phyloP scores from a whole-genome alignment of 2,888 invertebrate genomes.

The Drosophila testacea region DNA sequence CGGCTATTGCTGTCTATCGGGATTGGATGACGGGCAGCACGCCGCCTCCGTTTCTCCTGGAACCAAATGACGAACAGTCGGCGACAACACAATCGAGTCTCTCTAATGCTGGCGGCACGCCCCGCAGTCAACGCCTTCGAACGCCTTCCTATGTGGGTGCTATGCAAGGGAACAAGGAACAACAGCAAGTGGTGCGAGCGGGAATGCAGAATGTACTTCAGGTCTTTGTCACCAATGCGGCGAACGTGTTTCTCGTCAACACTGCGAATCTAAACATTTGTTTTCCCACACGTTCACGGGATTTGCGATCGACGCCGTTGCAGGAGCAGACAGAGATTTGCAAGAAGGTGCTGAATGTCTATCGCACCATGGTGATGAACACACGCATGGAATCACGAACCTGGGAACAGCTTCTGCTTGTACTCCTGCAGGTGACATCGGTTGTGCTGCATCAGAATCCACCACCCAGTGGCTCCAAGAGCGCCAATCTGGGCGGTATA shows the following conservation, averaged over 20 bases:
- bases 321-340: constrained; percentile 98
- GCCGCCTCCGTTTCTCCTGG: constrained; percentile 92
- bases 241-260: constrained; percentile 94
- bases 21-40: constrained; percentile 96
- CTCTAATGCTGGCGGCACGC: constrained; percentile 83
- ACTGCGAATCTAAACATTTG: constrained; percentile 86
- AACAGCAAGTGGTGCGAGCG: constrained; percentile 92
- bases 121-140: constrained; percentile 87
- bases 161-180: constrained; percentile 87
- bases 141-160: constrained; percentile 93
- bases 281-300: constrained; percentile 87
- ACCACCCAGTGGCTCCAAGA: constrained; percentile 89
- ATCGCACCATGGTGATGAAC: constrained; percentile 98
- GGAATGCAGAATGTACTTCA: constrained; percentile 89
- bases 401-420: constrained; percentile 95
- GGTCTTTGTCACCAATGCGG: constrained; percentile 96
- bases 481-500: constrained; percentile 89
- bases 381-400: constrained; percentile 96
- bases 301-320: constrained; percentile 88
- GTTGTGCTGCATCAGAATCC: constrained; percentile 92
- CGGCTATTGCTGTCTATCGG: constrained; percentile 96
- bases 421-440: constrained; percentile 96
- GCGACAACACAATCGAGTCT: constrained; percentile 18
- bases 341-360: constrained; percentile 97
- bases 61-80: constrained; percentile 86